Evolutionary conservation across 2,888 invertebrate genomes (phyloP).

Genomic region (Papilio elwesi): DNA sequence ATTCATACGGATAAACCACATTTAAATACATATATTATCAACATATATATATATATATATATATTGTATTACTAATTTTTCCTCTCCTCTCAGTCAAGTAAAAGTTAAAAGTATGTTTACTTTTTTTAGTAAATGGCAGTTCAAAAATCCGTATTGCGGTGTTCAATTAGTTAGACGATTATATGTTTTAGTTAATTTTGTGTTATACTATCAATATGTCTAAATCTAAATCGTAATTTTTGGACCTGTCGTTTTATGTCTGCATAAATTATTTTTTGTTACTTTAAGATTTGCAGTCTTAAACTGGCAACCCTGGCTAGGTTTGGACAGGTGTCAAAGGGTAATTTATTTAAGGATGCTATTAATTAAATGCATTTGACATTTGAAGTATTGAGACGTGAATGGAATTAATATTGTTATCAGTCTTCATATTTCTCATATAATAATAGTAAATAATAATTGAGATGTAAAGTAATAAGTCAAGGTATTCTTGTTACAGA

Average conservation of each 20-base stretch:
- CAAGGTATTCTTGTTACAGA: neutral
- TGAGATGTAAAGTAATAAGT: neutral
- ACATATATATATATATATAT: too few relatives aligned
- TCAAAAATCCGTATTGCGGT: too few relatives aligned
- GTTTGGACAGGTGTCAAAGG: constrained; percentile 2
- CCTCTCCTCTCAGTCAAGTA: too few relatives aligned
- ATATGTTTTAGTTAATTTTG: too few relatives aligned
- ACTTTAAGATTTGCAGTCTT: neutral
- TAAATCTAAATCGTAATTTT: too few relatives aligned
- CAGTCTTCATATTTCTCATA: neutral
- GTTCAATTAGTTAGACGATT: too few relatives aligned
- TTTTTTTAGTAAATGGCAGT: too few relatives aligned
- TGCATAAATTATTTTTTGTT: neutral
- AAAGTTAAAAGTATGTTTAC: too few relatives aligned
- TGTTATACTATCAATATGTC: too few relatives aligned
- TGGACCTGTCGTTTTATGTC: neutral
- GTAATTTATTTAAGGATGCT: constrained; percentile 31
- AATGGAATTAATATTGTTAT: constrained; percentile 2
- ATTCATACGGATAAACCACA: too few relatives aligned
- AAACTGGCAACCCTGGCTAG: constrained; percentile 15
- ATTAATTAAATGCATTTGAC: constrained; percentile 20
- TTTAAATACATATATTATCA: too few relatives aligned
- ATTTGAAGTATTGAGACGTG: constrained; percentile 18
- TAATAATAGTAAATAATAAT: constrained; percentile 10
- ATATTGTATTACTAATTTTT: too few relatives aligned